phyloP scores from a whole-genome alignment of 2,888 invertebrate species.

The Sminthurides aquaticus region DNA sequence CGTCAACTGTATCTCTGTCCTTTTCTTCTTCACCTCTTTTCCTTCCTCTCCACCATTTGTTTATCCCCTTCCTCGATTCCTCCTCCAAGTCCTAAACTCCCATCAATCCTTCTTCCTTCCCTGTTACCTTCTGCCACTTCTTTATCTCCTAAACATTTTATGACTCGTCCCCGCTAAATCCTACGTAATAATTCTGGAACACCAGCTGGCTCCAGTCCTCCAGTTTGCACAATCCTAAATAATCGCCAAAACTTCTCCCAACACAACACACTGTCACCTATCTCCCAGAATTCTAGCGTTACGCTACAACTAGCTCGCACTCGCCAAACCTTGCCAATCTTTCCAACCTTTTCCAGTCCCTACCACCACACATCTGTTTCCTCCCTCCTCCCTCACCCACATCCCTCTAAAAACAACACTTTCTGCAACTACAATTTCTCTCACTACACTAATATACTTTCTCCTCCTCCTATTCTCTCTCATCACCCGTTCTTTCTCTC shows the following conservation, averaged over 20 bases:
- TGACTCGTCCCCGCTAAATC: background rate
- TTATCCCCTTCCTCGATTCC: background rate
- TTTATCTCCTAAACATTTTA: background rate
- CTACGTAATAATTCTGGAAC: constrained; percentile 1
- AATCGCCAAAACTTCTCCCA: background rate
- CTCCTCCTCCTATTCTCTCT: background rate
- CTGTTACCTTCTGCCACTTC: no score
- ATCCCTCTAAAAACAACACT: background rate
- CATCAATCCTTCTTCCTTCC: background rate
- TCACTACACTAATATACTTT: background rate
- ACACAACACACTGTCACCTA: background rate
- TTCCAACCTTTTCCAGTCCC: background rate
- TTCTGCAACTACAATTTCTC: background rate
- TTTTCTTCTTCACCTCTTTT: background rate
- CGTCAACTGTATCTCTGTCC: background rate
- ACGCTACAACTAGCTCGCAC: background rate
- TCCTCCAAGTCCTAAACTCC: background rate
- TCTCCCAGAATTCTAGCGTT: background rate
- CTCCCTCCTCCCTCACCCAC: background rate
- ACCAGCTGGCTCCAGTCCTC: constrained; percentile 1
- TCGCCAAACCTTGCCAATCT: background rate
- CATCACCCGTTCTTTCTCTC: background rate
- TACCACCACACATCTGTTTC: constrained; percentile 2
- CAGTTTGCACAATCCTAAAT: background rate
- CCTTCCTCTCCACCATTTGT: background rate